Conservation (phyloP, 2,113 vertebrate species). For the Gymnocephalus cernua region DNA sequence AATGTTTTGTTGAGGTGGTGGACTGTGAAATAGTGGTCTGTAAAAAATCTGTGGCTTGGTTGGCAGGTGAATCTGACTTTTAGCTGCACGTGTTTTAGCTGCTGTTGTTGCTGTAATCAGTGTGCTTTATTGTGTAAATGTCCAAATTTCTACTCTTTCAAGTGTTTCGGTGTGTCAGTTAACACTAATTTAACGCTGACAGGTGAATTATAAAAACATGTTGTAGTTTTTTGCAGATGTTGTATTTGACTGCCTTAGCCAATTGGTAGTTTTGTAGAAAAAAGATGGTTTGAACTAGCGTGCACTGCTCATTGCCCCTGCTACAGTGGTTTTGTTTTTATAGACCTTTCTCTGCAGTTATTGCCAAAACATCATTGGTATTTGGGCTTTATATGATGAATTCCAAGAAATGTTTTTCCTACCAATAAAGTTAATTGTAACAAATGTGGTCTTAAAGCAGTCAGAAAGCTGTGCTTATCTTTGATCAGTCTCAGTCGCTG, state of each 20-base stretch:
- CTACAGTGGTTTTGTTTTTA: constrained; percentile 38
- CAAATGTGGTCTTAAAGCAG: constrained; percentile 24
- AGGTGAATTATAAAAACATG: background rate
- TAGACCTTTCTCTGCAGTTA: constrained; percentile 32
- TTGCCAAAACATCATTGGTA: constrained; percentile 51
- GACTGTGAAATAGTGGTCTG: constrained; percentile 43
- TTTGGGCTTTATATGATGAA: constrained; percentile 31
- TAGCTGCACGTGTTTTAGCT: background rate
- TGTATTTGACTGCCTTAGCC: constrained; percentile 10
- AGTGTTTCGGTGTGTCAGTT: background rate
- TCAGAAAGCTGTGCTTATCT: constrained; percentile 15
- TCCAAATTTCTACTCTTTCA: background rate
- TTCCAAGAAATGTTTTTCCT: constrained; percentile 21
- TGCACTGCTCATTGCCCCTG: constrained; percentile 4
- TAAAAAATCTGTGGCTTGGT: constrained; percentile 43
- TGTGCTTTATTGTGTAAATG: background rate
- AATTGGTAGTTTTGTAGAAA: constrained; percentile 29
- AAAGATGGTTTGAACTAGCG: constrained; percentile 44
- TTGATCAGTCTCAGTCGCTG: background rate
- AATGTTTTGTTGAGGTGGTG: constrained; percentile 28
- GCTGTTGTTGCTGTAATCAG: background rate
- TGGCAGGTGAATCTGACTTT: background rate
- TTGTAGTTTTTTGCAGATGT: background rate
- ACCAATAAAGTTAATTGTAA: constrained; percentile 23
- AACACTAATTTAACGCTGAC: background rate